Conservation (phyloP, 2,797 vertebrate species). For the Intellagama lesueurii region DNA sequence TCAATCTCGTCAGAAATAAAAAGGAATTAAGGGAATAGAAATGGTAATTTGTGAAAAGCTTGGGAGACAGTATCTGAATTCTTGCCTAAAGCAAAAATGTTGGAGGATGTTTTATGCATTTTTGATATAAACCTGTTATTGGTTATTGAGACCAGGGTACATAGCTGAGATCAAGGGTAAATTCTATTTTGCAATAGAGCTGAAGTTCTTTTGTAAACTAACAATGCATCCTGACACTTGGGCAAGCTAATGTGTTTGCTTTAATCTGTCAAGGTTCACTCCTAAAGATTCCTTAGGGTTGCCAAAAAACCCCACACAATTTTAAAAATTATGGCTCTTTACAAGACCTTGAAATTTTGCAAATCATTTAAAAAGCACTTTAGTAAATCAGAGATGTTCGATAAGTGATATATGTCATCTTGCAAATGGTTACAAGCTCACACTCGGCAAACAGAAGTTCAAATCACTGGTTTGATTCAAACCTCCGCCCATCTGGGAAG, state of each 20-base stretch:
- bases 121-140: conserved; percentile 4
- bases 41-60: neutral
- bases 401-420: neutral
- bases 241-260: neutral
- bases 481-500: neutral
- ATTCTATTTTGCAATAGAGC: neutral
- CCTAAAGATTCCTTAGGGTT: neutral
- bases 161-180: conserved; percentile 9
- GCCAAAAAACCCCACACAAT: neutral
- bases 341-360: neutral
- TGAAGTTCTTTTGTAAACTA: neutral
- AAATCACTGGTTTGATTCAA: neutral
- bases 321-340: neutral
- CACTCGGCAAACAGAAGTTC: neutral
- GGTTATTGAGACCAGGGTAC: neutral
- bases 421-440: neutral
- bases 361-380: neutral
- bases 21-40: neutral
- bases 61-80: neutral
- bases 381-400: neutral
- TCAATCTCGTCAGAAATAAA: neutral
- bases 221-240: neutral
- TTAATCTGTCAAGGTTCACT: neutral
- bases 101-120: neutral
- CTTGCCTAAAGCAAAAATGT: neutral